Evolutionary conservation across 2,797 vertebrate genomes (phyloP), one percentile per base, ranked within the genome.

Genomic region (Holocentrus rufus): DNA sequence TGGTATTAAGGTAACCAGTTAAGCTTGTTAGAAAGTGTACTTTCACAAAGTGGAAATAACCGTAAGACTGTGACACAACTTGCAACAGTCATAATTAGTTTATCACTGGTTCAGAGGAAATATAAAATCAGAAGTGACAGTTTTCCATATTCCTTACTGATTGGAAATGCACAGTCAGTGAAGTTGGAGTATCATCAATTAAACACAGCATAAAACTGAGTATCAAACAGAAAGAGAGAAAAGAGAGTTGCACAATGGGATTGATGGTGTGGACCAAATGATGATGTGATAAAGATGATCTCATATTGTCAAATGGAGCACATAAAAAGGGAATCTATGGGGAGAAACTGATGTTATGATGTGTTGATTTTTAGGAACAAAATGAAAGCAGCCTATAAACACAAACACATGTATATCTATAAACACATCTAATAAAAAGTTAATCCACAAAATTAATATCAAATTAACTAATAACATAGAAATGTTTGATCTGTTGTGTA

Each of bases 11-110:
- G 74, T 65, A 68, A 70, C 62, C 56, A 18, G 73, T 65, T 30
- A 56, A 60, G 61, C 53, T 65, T 44, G 54, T 47, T 49, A 20
- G 64, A 39, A 66, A 72, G 52, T 70, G 64, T 25, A 31, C 44
- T 60, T 50, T 69, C 46, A 64, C 36, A 23, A 14, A 69, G 58
- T 65, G 70, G 82, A 74, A 76, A 85, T 61, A 84, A 80, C 39
- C 36, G 9, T 55, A 69, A 79, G 59, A 47, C 44, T 0, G 18
- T 78, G 69, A 72, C 56, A 65, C 72, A 39, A 63, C 52, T 31
- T 27, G 47, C 55, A 70, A 64, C 50, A 67, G 65, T 47, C 23
- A 3, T 31, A 31, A 3, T 31, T 31, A 7, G 3, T 3, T 3
- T 7, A 31, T 34, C 31, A 34, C 31, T 34, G 31, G n/a, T n/a